Conservation (phyloP, 92 coral and sea anemone genomes). For the Chrysogorgia sp. region DNA sequence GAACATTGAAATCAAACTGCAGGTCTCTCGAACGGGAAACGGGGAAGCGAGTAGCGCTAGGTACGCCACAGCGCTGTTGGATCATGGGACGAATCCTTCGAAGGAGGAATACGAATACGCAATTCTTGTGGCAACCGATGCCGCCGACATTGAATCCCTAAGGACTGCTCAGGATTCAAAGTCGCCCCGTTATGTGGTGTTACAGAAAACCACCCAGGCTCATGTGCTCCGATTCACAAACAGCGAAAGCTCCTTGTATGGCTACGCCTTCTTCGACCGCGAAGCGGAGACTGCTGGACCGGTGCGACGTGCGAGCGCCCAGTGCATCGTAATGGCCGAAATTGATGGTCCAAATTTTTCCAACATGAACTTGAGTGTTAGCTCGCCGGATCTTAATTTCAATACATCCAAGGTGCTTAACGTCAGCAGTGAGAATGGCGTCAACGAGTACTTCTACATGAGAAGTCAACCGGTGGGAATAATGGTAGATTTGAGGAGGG, state of each 20-base stretch:
- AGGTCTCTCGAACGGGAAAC: not conserved
- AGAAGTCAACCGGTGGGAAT: slow-evolving; percentile 30
- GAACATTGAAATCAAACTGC: slow-evolving; percentile 11
- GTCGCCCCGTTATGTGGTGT: slow-evolving; percentile 26
- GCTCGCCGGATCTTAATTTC: slow-evolving; percentile 51
- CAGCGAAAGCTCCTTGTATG: slow-evolving; percentile 14
- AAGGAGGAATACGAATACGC: slow-evolving; percentile 48
- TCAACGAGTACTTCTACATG: slow-evolving; percentile 46
- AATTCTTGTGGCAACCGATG: slow-evolving; percentile 38
- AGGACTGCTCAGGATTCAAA: slow-evolving; percentile 26
- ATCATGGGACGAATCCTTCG: slow-evolving; percentile 49
- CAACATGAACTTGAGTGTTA: slow-evolving; percentile 34
- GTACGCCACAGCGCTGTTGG: slow-evolving; percentile 69
- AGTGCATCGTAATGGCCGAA: slow-evolving; percentile 47
- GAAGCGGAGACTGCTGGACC: slow-evolving; percentile 33
- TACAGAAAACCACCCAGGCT: slow-evolving; percentile 47
- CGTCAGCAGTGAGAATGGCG: slow-evolving; percentile 7
- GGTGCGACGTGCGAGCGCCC: slow-evolving; percentile 27
- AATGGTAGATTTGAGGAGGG: not conserved
- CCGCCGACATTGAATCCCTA: slow-evolving; percentile 15
- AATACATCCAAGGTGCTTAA: not conserved
- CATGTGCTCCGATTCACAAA: slow-evolving; percentile 40
- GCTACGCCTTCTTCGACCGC: slow-evolving; percentile 38
- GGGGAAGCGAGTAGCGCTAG: slow-evolving; percentile 27
- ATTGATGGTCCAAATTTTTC: slow-evolving; percentile 29